phyloP scores from a whole-genome alignment of 2,888 invertebrate species.

The Tromatobia lineatoria region DNA sequence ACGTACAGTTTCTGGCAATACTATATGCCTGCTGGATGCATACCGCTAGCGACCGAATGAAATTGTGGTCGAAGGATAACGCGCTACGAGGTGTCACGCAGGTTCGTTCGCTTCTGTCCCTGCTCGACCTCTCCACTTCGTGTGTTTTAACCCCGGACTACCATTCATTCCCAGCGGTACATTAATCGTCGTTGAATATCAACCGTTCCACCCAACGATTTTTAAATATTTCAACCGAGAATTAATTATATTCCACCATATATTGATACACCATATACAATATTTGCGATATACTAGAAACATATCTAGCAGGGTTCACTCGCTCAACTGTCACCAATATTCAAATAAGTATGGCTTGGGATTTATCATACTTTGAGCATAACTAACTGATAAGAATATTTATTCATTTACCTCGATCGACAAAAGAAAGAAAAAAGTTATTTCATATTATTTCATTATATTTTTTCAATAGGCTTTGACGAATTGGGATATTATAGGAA shows the following conservation, averaged over 20 bases:
- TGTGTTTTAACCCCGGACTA: slow-evolving; percentile 57
- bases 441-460: no score
- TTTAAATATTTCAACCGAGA: slow-evolving; percentile 37
- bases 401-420: no score
- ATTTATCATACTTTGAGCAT: no score
- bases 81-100: slow-evolving; percentile 71
- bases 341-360: no score
- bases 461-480: no score
- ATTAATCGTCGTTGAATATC: slow-evolving; percentile 65
- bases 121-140: slow-evolving; percentile 55
- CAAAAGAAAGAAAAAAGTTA: no score
- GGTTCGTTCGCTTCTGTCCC: slow-evolving; percentile 42
- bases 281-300: neutral
- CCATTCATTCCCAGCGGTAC: slow-evolving; percentile 54
- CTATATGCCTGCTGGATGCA: slow-evolving; percentile 31
- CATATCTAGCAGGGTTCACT: neutral
- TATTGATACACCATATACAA: slow-evolving; percentile 1
- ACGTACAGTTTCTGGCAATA: neutral
- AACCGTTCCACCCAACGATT: slow-evolving; percentile 55
- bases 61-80: slow-evolving; percentile 77
- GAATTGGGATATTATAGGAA: no score
- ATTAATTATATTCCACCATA: slow-evolving; percentile 10
- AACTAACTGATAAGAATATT: no score
- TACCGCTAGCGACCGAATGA: slow-evolving; percentile 71
- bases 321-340: neutral